Percentiles rank a stretch among this genome's conserved stretches.
These are phyloP conservation scores for Amphiprion clarkii DNA, from an alignment of 2,797 vertebrate genomes.

Conservation along the genomic window DNA sequence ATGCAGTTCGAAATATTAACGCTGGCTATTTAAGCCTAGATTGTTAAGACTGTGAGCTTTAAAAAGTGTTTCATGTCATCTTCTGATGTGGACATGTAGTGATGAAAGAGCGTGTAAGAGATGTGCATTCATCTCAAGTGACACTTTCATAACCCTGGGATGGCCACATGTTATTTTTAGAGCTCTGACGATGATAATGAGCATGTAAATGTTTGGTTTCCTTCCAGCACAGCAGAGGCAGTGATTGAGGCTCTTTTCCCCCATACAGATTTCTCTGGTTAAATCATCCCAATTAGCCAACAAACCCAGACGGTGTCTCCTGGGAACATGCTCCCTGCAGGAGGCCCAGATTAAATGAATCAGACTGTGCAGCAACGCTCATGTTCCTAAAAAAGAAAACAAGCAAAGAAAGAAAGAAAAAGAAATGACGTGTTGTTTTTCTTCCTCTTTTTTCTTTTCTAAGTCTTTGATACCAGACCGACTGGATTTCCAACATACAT, in stretches of 20 bases:
- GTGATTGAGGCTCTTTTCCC: slow-evolving; percentile 29
- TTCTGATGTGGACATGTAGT: slow-evolving; percentile 2
- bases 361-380: slow-evolving; percentile 65
- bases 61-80: background rate
- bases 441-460: slow-evolving; percentile 43
- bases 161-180: slow-evolving; percentile 64
- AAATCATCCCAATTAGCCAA: slow-evolving; percentile 81
- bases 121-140: slow-evolving; percentile 15
- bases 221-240: slow-evolving; percentile 60
- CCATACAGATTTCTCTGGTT: slow-evolving; percentile 66
- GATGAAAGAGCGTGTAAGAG: slow-evolving; percentile 18
- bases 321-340: slow-evolving; percentile 74
- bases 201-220: slow-evolving; percentile 73
- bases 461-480: slow-evolving; percentile 58
- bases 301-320: slow-evolving; percentile 71
- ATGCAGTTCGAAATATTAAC: background rate
- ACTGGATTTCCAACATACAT: slow-evolving; percentile 60
- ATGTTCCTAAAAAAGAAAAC: slow-evolving; percentile 29
- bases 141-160: slow-evolving; percentile 55
- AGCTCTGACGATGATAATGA: slow-evolving; percentile 65
- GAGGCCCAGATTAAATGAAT: slow-evolving; percentile 76
- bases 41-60: background rate
- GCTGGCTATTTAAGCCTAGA: background rate
- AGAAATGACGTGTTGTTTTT: no score
- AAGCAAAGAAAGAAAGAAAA: no score